Evolutionary conservation across 2,113 vertebrate species (phyloP).

Genomic region (Hirundichthys speculiger): DNA sequence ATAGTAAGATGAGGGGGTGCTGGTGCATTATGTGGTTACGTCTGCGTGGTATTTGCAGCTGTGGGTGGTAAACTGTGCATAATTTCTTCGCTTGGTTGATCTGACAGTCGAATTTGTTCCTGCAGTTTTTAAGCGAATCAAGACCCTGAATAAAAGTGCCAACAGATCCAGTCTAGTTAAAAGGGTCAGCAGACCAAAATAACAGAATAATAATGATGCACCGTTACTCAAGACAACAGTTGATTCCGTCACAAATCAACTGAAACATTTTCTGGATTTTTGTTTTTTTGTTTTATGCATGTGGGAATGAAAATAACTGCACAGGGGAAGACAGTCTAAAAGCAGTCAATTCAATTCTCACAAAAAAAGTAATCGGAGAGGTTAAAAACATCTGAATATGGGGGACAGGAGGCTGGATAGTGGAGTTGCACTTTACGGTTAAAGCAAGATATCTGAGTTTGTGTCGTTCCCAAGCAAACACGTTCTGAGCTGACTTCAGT

Average conservation of each 20-base stretch:
- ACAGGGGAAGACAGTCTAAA: too few species aligned
- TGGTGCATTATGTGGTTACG: conserved; percentile 14
- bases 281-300: too few species aligned
- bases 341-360: too few species aligned
- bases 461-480: too few species aligned
- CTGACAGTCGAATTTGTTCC: conserved; percentile 36
- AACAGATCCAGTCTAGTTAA: conserved; percentile 4
- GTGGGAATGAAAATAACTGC: too few species aligned
- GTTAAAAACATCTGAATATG: too few species aligned
- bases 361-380: too few species aligned
- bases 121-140: conserved; percentile 26
- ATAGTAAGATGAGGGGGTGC: conserved; percentile 44
- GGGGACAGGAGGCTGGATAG: too few species aligned
- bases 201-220: not conserved
- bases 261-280: too few species aligned
- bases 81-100: conserved; percentile 17
- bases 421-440: too few species aligned
- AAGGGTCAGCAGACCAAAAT: conserved; percentile 3
- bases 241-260: not conserved
- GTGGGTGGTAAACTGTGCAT: conserved; percentile 40
- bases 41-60: conserved; percentile 10
- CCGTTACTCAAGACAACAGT: not conserved
- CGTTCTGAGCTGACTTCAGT: too few species aligned
- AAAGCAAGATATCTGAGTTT: too few species aligned
- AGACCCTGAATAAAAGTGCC: conserved; percentile 30